Evolutionary conservation across 2,797 vertebrate genomes (phyloP).

Genomic region (Atherinosoma microstoma): DNA sequence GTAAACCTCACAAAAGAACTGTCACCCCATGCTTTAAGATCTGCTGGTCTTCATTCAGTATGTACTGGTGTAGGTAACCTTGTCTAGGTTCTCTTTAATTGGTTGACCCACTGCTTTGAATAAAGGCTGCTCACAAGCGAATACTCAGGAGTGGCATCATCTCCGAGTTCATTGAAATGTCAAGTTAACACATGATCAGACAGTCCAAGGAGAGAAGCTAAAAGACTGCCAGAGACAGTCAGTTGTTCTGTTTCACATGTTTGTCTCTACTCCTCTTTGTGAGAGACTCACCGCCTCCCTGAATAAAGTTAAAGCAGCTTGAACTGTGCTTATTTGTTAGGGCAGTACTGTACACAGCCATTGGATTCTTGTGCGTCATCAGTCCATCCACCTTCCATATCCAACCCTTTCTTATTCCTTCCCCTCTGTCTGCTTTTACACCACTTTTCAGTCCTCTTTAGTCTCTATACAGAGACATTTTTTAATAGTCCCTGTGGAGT

Average conservation of each 20-base stretch:
- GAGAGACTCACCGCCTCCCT: conserved; percentile 15
- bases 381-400: neutral
- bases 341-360: conserved; percentile 11
- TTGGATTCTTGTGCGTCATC: conserved; percentile 21
- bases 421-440: conserved; percentile 31
- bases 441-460: conserved; percentile 37
- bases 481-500: conserved; percentile 53
- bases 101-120: conserved; percentile 72
- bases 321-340: conserved; percentile 19
- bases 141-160: conserved; percentile 51
- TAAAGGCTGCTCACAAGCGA: conserved; percentile 62
- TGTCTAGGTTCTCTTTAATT: conserved; percentile 72
- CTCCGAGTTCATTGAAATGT: conserved; percentile 70
- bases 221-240: conserved; percentile 35
- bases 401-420: neutral
- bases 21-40: conserved; percentile 60
- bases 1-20: conserved; percentile 72
- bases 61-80: conserved; percentile 74
- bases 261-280: conserved; percentile 3
- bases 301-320: conserved; percentile 6
- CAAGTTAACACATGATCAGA: conserved; percentile 70
- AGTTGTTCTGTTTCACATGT: neutral
- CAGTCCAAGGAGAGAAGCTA: conserved; percentile 40
- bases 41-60: conserved; percentile 62
- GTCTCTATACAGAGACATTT: conserved; percentile 30